Evolutionary conservation across 2,888 invertebrate genomes (phyloP).

Genomic region (Oasisia sp.): DNA sequence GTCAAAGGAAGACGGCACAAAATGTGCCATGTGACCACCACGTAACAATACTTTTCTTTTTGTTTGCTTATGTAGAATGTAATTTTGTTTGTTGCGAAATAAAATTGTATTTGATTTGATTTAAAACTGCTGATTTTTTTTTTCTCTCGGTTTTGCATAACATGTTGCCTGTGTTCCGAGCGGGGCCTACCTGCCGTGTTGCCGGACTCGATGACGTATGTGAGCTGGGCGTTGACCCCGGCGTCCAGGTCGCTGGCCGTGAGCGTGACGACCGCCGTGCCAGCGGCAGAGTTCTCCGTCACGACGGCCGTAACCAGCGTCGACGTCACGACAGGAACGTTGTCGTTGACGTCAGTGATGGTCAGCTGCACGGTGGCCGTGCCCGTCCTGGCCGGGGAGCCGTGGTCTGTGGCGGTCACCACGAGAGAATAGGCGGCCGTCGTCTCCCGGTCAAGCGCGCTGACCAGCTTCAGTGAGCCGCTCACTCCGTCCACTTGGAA

Average conservation of each 20-base stretch:
- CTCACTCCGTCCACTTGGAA: constrained; percentile 37
- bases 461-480: constrained; percentile 44
- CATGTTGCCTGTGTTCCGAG: too few species aligned
- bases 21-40: too few species aligned
- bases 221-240: constrained; percentile 46
- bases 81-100: too few species aligned
- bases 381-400: constrained; percentile 7
- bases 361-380: constrained; percentile 20
- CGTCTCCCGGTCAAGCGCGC: constrained; percentile 44
- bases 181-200: constrained; percentile 35
- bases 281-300: constrained; percentile 33
- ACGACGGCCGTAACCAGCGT: constrained; percentile 33
- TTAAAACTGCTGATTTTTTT: too few species aligned
- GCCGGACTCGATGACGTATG: constrained; percentile 43
- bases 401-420: constrained; percentile 25
- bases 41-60: too few species aligned
- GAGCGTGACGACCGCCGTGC: constrained; percentile 26
- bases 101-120: too few species aligned
- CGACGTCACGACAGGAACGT: constrained; percentile 33
- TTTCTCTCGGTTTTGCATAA: too few species aligned
- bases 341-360: constrained; percentile 24
- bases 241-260: constrained; percentile 35
- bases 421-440: not conserved
- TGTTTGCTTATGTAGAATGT: too few species aligned
- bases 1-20: too few species aligned